A percentile compares a stretch with the other conserved stretches of the same genome.
These are phyloP conservation scores for Oryzias sinensis DNA, from an alignment of 2,797 vertebrate species.

Conservation along the genomic window DNA sequence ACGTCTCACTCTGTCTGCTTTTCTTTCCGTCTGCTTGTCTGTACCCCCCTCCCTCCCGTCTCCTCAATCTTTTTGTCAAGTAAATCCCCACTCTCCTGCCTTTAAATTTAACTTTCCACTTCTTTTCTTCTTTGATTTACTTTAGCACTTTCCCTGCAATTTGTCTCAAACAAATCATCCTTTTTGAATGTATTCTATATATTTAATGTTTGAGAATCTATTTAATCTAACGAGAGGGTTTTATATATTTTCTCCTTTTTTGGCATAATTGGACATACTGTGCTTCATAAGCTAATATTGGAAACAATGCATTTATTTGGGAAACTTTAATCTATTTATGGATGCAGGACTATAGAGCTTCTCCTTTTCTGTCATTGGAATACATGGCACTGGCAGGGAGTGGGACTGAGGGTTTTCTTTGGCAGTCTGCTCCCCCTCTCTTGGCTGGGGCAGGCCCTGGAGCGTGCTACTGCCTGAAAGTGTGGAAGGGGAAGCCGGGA, in stretches of 20 bases:
- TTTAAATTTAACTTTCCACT: conserved; percentile 41
- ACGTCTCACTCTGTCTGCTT: conserved; percentile 44
- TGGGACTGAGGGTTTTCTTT: conserved; percentile 75
- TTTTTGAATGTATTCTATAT: conserved; percentile 1
- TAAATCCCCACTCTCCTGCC: conserved; percentile 14
- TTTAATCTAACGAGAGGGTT: too few species aligned
- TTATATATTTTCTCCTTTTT: too few species aligned
- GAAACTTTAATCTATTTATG: conserved; percentile 27
- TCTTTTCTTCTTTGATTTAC: conserved; percentile 35
- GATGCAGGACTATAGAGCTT: conserved; percentile 23
- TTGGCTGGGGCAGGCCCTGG: conserved; percentile 77
- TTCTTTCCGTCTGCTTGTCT: conserved; percentile 55
- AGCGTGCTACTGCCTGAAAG: conserved; percentile 88
- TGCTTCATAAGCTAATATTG: conserved; percentile 3
- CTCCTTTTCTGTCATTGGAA: conserved; percentile 24
- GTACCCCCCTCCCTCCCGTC: conserved; percentile 18
- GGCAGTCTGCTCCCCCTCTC: conserved; percentile 74
- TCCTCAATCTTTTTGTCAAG: conserved; percentile 20
- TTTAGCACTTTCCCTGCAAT: conserved; percentile 15
- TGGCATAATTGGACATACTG: neutral
- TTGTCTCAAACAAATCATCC: conserved; percentile 5
- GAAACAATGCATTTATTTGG: conserved; percentile 2
- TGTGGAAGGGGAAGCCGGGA: conserved; percentile 79
- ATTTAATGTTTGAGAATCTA: too few species aligned
- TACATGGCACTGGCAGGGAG: conserved; percentile 66